phyloP scores from a whole-genome alignment of 1,140 invertebrate species.

The Hycleus phaleratus region DNA sequence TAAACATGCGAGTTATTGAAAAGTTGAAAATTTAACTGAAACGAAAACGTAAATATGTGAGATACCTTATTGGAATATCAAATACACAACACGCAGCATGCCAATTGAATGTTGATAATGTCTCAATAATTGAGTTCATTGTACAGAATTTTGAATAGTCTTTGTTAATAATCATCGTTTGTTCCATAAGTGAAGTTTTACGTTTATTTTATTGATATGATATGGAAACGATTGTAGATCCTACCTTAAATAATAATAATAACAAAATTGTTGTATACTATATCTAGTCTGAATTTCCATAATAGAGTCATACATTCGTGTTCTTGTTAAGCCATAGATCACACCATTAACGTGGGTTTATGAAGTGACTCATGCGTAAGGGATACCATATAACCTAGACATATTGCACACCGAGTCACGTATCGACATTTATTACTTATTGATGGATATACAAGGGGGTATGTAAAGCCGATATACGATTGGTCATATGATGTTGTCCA shows the following conservation, averaged over 20 bases:
- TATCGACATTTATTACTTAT: slow-evolving; percentile 23
- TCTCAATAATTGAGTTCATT: too few species aligned
- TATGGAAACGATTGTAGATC: background rate
- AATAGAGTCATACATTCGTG: slow-evolving; percentile 22
- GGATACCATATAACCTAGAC: slow-evolving; percentile 21
- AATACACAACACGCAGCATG: too few species aligned
- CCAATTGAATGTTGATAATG: too few species aligned
- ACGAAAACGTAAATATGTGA: too few species aligned
- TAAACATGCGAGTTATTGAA: too few species aligned
- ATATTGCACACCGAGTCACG: slow-evolving; percentile 19
- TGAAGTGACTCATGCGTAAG: slow-evolving; percentile 27
- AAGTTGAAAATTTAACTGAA: too few species aligned
- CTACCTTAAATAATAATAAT: background rate
- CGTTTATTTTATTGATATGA: background rate
- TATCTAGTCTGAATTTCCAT: slow-evolving; percentile 20
- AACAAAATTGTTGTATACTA: background rate
- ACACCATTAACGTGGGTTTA: slow-evolving; percentile 22
- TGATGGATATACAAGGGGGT: slow-evolving; percentile 9
- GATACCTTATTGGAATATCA: too few species aligned
- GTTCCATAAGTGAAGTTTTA: too few species aligned
- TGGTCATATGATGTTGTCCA: slow-evolving; percentile 14
- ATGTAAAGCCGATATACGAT: slow-evolving; percentile 1
- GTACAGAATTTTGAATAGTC: too few species aligned
- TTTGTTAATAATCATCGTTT: background rate
- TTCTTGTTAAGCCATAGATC: slow-evolving; percentile 18